A percentile compares a stretch with the other conserved stretches of the same genome.
These are phyloP conservation scores for Neomonachus schauinslandi DNA, from an alignment of 2,113 vertebrate genomes.

Conservation along the genomic window DNA sequence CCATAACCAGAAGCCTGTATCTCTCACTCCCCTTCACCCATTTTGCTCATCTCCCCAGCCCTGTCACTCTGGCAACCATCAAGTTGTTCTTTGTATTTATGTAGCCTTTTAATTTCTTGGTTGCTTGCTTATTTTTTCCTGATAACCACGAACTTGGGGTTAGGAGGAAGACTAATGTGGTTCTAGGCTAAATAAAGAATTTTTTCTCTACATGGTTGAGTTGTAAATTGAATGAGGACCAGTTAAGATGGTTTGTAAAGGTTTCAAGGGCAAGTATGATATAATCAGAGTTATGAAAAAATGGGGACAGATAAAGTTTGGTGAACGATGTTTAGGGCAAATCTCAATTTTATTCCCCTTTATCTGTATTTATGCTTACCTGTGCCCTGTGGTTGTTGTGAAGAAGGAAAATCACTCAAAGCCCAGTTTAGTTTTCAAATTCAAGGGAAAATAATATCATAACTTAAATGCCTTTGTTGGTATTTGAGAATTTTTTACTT, in stretches of 20 bases:
- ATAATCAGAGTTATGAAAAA: background rate
- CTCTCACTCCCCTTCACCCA: background rate
- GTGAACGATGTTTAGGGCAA: background rate
- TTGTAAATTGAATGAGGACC: background rate
- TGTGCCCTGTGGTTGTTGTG: background rate
- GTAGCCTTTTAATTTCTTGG: background rate
- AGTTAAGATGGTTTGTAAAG: background rate
- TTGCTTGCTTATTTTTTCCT: background rate
- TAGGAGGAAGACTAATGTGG: background rate
- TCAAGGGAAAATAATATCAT: background rate
- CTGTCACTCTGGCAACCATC: background rate
- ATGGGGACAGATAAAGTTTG: background rate
- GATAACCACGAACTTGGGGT: background rate
- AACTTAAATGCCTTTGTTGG: background rate
- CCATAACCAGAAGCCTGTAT: background rate
- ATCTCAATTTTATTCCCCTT: background rate
- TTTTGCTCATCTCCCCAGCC: background rate
- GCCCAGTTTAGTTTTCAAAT: background rate
- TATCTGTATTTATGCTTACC: background rate
- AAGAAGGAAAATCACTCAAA: background rate
- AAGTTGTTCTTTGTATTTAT: background rate
- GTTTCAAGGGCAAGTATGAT: background rate
- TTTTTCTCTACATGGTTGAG: background rate
- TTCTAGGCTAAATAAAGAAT: background rate
- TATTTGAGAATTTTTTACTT: background rate